Evolutionary conservation across 53 echinoderm and acorn worm species (phyloP), one percentile per base, ranked within the genome.

Genomic region (Arbacia lixula): DNA sequence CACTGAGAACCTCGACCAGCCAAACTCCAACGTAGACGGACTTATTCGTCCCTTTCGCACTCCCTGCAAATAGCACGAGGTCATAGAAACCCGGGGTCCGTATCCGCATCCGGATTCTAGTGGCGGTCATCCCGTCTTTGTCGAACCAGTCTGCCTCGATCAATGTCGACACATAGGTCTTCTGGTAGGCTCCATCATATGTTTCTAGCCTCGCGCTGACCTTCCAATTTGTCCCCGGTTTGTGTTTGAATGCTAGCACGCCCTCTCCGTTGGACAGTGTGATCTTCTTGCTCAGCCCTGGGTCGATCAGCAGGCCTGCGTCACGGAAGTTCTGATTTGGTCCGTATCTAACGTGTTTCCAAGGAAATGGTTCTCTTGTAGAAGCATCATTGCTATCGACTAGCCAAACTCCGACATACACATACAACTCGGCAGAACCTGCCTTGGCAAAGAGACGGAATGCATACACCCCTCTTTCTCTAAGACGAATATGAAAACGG

Each of bases 401-500:
- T 22, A 60, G 21, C 60, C 60, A 78, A 22, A 78, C 36, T 12
- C 79, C 79, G 12, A 78, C 79, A 28, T 60, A 78, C 2, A 17
- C 29, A 17, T 60, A 8, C 16, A 14, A 25, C 5, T 16, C 42
- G 27, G 26, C 28, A 2, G 25, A 28, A 12, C 60, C 28, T 9
- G 58, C 12, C 16, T 78, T 60, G 24, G 61, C 79, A 39, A 78
- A 78, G 39, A 78, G 60, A 58, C 79, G 79, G 39, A 78, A 78
- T 17, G 79, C 79, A 39, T 60, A 78, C 0, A 20, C 36, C 12
- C 79, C 79, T 3, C 12, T 28, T 16, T 60, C 11, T 24, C 60
- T 6, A 58, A 78, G 58, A 11, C 79, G 79, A 19, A 78, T 17
- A 8, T 60, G 16, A 60, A 78, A 78, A 1, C 41, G 60, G 5